Evolutionary conservation across 2,888 invertebrate genomes (phyloP).

Genomic region (Rapana venosa): DNA sequence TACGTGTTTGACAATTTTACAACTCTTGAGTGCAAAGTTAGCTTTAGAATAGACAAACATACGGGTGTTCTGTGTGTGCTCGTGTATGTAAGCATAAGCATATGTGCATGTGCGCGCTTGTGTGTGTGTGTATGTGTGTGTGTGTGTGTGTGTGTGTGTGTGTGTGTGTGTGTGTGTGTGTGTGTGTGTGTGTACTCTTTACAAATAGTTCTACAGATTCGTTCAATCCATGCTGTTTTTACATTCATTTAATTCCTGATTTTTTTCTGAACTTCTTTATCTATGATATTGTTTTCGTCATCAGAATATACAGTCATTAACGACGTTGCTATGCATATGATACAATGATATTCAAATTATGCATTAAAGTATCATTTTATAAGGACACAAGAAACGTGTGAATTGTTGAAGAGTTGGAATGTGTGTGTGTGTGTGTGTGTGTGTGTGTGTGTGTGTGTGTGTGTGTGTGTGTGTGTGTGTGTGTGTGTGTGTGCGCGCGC

Average conservation of each 20-base stretch:
- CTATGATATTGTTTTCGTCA: too few relatives aligned
- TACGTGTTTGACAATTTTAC: neutral
- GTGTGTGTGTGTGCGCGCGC: slow-evolving; percentile 3
- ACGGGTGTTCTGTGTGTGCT: neutral
- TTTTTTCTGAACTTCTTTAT: too few relatives aligned
- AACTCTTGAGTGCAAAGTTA: too few relatives aligned
- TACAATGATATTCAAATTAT: too few relatives aligned
- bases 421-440: slow-evolving; percentile 14
- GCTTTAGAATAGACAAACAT: too few relatives aligned
- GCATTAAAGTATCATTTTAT: too few relatives aligned
- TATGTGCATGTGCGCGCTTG: slow-evolving; percentile 32
- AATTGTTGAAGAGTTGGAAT: neutral
- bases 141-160: neutral
- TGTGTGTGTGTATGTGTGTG: slow-evolving; percentile 3
- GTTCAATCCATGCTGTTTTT: too few relatives aligned
- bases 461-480: neutral
- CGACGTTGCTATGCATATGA: too few relatives aligned
- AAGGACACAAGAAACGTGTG: neutral
- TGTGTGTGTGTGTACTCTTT: neutral
- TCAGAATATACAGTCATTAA: too few relatives aligned
- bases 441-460: neutral
- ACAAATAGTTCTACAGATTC: neutral
- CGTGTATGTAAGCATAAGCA: slow-evolving; percentile 17
- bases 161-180: neutral
- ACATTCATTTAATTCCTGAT: too few relatives aligned